Base-by-base conservation (phyloP, 2,113 vertebrate species). In the Talpa occidentalis region DNA sequence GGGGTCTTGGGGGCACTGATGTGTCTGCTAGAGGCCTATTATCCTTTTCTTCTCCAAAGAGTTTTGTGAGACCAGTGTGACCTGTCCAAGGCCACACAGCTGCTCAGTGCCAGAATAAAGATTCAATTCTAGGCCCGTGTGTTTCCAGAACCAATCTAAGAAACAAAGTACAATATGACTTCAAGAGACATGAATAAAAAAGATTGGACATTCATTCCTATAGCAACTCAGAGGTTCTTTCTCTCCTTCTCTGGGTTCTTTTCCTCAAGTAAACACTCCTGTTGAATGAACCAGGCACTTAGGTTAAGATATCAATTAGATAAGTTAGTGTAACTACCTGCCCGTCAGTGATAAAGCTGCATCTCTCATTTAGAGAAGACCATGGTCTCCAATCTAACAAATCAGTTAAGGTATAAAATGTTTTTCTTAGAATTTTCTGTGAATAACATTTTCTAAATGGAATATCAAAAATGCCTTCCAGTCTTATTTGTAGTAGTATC, bases 391-490 rank as follows among this genome's bases (percentile, higher is more conserved):
- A 91, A 88, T 15, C n/a, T 85, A 78, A 91, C 54, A 74, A 66
- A 47, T 87, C 19, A 24, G 32, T 28, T 67, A 83, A 85, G 14
- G 47, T 21, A 35, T 19, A 83, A 72, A 88, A 80, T 76, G 37
- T 95, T 76, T 70, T 69, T 62, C 32, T 70, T 37, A 82, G 62
- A 87, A 69, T 73, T 82, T 78, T 73, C 28, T n/a, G 70, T 47
- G 10, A 72, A 69, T 26, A 85, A 22, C n/a, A 22, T 35, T 81
- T 86, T 92, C 76, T 88, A 92, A 66, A 76, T 67, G 79, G 35
- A 90, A 69, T 40, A 88, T 44, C 72, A 49, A 83, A 72, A 73
- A 88, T 88, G 10, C 37, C 73, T 89, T 76, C 76, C 62, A 49
- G 64, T 74, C 30, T 37, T 76, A 62, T 44, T 49, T 70, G 42